phyloP scores from a whole-genome alignment of 1,140 invertebrate species.

The Macrobrachium rosenbergii region DNA sequence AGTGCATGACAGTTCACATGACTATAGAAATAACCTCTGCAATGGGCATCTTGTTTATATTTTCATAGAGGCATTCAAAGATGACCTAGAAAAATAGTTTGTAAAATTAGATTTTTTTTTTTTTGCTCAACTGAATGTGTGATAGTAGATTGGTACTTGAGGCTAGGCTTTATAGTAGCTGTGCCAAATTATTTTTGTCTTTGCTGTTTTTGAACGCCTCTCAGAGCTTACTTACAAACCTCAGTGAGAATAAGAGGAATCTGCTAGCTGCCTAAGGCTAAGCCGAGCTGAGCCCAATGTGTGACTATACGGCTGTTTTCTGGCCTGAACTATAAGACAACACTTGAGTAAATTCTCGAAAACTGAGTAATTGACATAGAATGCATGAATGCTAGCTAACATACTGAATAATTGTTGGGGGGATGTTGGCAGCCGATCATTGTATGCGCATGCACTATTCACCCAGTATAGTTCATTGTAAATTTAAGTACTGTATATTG shows the following conservation, averaged over 20 bases:
- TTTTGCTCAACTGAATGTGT: neutral
- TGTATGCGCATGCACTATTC: too few species aligned
- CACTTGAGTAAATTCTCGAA: slow-evolving; percentile 24
- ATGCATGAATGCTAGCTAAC: too few species aligned
- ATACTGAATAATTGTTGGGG: too few species aligned
- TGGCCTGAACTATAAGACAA: slow-evolving; percentile 44
- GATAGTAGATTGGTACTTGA: neutral
- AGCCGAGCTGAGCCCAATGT: slow-evolving; percentile 41
- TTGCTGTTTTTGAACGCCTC: slow-evolving; percentile 2
- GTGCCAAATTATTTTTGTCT: neutral
- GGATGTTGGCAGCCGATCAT: too few species aligned
- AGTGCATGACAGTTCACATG: slow-evolving; percentile 29
- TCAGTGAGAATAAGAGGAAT: slow-evolving; percentile 15
- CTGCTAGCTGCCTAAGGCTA: slow-evolving; percentile 33
- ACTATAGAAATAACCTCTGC: slow-evolving; percentile 12
- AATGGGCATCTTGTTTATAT: slow-evolving; percentile 7
- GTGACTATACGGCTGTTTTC: slow-evolving; percentile 46
- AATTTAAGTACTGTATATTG: too few species aligned
- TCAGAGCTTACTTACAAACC: slow-evolving; percentile 11
- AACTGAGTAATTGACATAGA: neutral
- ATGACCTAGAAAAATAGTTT: neutral
- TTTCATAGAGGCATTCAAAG: neutral
- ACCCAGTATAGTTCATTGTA: too few species aligned
- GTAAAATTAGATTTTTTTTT: neutral
- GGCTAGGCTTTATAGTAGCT: neutral